Evolutionary conservation across 2,113 vertebrate species (phyloP).

Genomic region (Chrysemys picta): DNA sequence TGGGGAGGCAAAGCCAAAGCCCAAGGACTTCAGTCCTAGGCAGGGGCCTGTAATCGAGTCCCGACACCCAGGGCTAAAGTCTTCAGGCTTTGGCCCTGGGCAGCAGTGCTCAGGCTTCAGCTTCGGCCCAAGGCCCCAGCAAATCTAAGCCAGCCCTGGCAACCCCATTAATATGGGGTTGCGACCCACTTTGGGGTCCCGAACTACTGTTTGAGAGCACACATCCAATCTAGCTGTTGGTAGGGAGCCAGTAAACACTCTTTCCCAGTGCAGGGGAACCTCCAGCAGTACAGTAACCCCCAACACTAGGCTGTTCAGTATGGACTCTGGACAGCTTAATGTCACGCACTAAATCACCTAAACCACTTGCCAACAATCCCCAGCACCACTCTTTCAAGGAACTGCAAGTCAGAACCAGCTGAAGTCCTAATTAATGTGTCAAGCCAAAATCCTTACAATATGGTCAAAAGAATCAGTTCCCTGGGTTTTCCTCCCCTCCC

Average conservation of each 20-base stretch:
- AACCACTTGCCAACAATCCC: not conserved
- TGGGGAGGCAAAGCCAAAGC: no score
- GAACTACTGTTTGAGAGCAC: no score
- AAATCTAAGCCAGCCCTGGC: no score
- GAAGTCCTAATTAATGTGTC: not conserved
- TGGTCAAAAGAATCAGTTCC: not conserved
- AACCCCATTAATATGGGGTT: no score
- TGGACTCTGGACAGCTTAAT: not conserved
- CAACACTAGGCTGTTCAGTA: not conserved
- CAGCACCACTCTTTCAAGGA: not conserved
- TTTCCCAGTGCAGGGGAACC: not conserved
- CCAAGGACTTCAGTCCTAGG: no score
- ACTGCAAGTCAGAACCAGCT: not conserved
- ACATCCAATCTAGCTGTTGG: not conserved
- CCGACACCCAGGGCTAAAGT: no score
- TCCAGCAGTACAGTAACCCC: accelerated
- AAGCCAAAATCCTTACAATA: not conserved
- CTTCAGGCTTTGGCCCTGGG: no score
- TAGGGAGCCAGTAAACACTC: not conserved
- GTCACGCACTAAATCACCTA: not conserved
- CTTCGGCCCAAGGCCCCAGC: no score
- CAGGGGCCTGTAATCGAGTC: no score
- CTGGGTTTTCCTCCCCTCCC: not conserved
- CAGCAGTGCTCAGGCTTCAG: no score
- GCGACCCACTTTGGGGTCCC: no score